A percentile compares a stretch with the other conserved stretches of the same genome.
phyloP scores from a whole-genome alignment of 1,140 invertebrate genomes.

The Drosophila cardini region DNA sequence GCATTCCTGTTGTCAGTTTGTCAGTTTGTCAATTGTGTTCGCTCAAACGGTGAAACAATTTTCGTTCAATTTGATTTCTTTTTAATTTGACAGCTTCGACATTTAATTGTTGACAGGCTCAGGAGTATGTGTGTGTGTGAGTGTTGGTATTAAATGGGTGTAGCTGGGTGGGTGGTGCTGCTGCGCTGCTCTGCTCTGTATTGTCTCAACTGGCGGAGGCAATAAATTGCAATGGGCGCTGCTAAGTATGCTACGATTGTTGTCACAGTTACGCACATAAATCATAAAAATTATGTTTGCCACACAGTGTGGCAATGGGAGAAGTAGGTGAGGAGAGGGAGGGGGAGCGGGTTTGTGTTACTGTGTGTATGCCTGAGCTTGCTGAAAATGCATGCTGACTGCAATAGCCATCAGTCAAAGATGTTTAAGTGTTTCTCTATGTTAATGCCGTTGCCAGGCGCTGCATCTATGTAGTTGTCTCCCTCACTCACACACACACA shows the following conservation, averaged over 20 bases:
- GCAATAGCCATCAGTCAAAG: constrained; percentile 74
- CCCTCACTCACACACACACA: constrained; percentile 18
- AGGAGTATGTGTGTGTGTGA: constrained; percentile 1
- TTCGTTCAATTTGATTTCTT: constrained; percentile 35
- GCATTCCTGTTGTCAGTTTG: constrained; percentile 30
- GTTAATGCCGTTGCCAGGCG: constrained; percentile 58
- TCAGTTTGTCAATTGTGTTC: constrained; percentile 53
- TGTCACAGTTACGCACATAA: constrained; percentile 45
- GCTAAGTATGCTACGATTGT: constrained; percentile 60
- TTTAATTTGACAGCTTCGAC: constrained; percentile 65
- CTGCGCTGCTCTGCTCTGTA: too few species aligned
- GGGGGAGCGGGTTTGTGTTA: constrained; percentile 7
- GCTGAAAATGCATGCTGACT: constrained; percentile 56
- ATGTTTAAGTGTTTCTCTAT: constrained; percentile 76
- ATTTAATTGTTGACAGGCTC: constrained; percentile 62
- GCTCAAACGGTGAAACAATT: constrained; percentile 56
- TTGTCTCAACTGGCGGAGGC: constrained; percentile 6
- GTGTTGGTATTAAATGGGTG: neutral
- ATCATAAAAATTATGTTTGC: constrained; percentile 58
- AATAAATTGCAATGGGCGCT: constrained; percentile 68
- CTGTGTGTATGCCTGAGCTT: constrained; percentile 16
- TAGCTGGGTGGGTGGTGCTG: neutral
- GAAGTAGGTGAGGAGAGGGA: neutral
- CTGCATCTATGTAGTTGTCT: constrained; percentile 3
- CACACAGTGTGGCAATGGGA: neutral